Conservation (phyloP, 2,113 vertebrate species). For the Charadrius vociferus region DNA sequence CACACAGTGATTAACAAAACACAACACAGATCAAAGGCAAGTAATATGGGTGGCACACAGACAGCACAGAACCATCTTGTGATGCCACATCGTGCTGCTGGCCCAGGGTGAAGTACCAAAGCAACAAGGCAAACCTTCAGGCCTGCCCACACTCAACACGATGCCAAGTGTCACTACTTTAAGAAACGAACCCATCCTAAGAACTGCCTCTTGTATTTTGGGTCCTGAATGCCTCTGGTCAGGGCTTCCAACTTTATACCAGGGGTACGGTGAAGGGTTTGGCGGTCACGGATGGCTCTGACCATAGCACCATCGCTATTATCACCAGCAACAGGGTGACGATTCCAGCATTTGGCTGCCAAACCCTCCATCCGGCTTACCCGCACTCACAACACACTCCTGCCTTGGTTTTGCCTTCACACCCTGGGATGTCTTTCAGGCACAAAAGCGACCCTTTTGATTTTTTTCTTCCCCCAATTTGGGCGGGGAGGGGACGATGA, state of each 20-base stretch:
- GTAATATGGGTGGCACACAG: rapidly evolving
- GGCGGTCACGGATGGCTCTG: rapidly evolving
- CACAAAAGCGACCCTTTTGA: not conserved
- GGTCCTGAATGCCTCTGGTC: not conserved
- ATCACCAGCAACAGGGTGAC: not conserved
- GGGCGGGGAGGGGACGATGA: no score
- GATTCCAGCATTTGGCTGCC: rapidly evolving
- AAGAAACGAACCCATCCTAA: rapidly evolving
- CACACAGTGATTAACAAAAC: not conserved
- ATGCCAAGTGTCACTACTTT: not conserved
- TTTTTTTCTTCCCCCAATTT: no score
- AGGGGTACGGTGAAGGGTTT: rapidly evolving
- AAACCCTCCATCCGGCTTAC: rapidly evolving
- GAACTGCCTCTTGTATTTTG: rapidly evolving
- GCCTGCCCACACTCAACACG: rapidly evolving
- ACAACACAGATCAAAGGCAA: not conserved
- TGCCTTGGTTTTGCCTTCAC: not conserved
- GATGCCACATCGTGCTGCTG: rapidly evolving
- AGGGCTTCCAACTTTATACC: not conserved
- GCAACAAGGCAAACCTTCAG: rapidly evolving
- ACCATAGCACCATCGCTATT: no score
- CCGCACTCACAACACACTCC: rapidly evolving
- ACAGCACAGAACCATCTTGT: rapidly evolving
- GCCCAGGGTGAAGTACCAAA: not conserved
- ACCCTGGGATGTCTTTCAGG: not conserved